phyloP scores from a whole-genome alignment of 2,113 vertebrate genomes.

The Aegithalos caudatus region DNA sequence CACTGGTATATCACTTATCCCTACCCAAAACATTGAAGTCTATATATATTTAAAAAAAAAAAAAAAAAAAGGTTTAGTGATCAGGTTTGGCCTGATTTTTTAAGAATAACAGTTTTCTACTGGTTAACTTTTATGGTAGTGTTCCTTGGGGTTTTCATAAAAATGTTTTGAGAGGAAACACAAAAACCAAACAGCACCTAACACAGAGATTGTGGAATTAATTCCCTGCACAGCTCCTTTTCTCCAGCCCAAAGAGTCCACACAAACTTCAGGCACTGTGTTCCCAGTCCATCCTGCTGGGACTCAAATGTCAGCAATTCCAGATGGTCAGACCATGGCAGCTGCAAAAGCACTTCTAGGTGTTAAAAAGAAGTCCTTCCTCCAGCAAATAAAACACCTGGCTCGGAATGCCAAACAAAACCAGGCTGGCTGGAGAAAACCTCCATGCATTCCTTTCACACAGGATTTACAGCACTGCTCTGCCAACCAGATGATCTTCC shows the following conservation, averaged over 20 bases:
- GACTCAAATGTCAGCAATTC: not conserved
- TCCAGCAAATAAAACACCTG: not conserved
- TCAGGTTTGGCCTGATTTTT: not conserved
- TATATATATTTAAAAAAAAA: too few relatives aligned
- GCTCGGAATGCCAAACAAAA: not conserved
- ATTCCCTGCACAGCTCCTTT: not conserved
- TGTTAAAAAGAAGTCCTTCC: not conserved
- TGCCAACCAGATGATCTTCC: rapidly evolving
- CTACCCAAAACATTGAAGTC: not conserved
- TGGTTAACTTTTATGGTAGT: not conserved
- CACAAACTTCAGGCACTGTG: rapidly evolving
- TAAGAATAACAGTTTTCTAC: not conserved
- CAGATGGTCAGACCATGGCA: not conserved
- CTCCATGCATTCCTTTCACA: not conserved
- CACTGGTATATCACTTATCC: not conserved
- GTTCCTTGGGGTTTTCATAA: not conserved
- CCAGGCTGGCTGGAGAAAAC: not conserved
- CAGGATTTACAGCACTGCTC: not conserved
- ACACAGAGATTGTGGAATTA: not conserved
- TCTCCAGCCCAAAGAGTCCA: not conserved
- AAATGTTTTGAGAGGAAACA: not conserved
- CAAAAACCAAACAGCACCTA: not conserved
- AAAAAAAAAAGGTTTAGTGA: not conserved
- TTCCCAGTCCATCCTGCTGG: not conserved
- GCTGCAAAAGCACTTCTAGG: not conserved